Percentiles rank a stretch among this genome's conserved stretches.
phyloP scores from a whole-genome alignment of 2,113 vertebrate genomes.

The Vidua chalybeata region DNA sequence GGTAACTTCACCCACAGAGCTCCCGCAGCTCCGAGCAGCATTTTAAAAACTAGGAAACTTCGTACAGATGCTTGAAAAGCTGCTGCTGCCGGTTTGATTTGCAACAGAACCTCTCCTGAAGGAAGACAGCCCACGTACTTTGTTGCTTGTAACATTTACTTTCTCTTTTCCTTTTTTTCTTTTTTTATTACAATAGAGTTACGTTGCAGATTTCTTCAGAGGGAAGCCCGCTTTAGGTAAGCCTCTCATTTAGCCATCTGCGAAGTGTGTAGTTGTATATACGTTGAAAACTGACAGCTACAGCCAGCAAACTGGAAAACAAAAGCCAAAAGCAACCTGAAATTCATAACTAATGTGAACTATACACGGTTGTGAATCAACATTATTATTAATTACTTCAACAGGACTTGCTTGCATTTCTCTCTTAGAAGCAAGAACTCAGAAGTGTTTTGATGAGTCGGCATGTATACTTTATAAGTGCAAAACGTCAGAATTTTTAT shows the following conservation, averaged over 20 bases:
- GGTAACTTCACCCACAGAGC: rapidly evolving
- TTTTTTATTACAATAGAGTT: not conserved
- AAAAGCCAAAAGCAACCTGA: not conserved
- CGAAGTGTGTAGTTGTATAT: too few species aligned
- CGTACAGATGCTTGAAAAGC: rapidly evolving
- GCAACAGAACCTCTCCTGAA: not conserved
- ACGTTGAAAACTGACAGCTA: not conserved
- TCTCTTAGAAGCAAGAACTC: not conserved
- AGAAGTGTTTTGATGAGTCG: not conserved
- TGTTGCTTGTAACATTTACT: not conserved
- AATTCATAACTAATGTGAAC: not conserved
- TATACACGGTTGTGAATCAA: not conserved
- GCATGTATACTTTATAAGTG: not conserved
- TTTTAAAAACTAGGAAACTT: not conserved
- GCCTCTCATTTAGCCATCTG: not conserved
- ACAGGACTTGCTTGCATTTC: not conserved
- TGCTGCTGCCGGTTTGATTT: not conserved
- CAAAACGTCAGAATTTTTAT: not conserved
- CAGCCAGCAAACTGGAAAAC: not conserved
- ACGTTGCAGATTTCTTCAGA: not conserved
- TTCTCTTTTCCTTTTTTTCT: not conserved
- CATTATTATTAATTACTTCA: not conserved
- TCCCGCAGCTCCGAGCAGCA: rapidly evolving
- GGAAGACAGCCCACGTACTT: not conserved
- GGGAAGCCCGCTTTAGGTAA: not conserved